Evolutionary conservation across 2,797 vertebrate genomes (phyloP).

Genomic region (Poeciliopsis infans): DNA sequence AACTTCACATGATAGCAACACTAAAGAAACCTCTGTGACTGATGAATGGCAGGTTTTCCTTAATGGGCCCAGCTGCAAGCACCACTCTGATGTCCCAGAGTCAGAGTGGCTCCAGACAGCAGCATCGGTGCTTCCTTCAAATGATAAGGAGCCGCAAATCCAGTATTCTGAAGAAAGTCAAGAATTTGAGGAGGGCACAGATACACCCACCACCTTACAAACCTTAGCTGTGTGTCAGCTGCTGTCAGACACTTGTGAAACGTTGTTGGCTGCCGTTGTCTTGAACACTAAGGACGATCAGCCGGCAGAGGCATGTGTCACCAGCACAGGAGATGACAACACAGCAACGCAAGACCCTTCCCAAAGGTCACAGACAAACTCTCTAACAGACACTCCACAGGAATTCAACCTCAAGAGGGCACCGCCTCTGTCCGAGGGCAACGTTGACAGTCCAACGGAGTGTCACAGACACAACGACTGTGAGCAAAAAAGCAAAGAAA

Average conservation of each 20-base stretch:
- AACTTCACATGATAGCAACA: conserved; percentile 24
- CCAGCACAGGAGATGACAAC: conserved; percentile 54
- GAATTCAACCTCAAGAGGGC: conserved; percentile 55
- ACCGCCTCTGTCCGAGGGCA: conserved; percentile 43
- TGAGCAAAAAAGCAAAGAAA: conserved; percentile 44
- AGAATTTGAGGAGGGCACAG: conserved; percentile 39
- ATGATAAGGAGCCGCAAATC: conserved; percentile 38
- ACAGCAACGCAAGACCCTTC: conserved; percentile 31
- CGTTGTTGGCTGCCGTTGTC: conserved; percentile 26
- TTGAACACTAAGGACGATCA: conserved; percentile 40
- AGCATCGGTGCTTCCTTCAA: conserved; percentile 62
- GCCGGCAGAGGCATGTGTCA: conserved; percentile 50
- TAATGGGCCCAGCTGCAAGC: conserved; percentile 42
- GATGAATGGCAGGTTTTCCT: conserved; percentile 74
- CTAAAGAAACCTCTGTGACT: conserved; percentile 52
- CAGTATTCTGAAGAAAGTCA: conserved; percentile 42
- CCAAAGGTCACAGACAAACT: conserved; percentile 68
- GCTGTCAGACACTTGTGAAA: conserved; percentile 49
- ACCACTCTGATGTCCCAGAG: conserved; percentile 57
- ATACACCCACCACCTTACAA: conserved; percentile 32
- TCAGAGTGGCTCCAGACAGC: conserved; percentile 76
- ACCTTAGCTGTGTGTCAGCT: conserved; percentile 49
- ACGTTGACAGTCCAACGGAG: conserved; percentile 51
- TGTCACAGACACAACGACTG: conserved; percentile 39
- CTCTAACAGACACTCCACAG: conserved; percentile 53